phyloP scores from a whole-genome alignment of 30 jellyfish, hydroid and myxozoan species.

The Clytia hemisphaerica region DNA sequence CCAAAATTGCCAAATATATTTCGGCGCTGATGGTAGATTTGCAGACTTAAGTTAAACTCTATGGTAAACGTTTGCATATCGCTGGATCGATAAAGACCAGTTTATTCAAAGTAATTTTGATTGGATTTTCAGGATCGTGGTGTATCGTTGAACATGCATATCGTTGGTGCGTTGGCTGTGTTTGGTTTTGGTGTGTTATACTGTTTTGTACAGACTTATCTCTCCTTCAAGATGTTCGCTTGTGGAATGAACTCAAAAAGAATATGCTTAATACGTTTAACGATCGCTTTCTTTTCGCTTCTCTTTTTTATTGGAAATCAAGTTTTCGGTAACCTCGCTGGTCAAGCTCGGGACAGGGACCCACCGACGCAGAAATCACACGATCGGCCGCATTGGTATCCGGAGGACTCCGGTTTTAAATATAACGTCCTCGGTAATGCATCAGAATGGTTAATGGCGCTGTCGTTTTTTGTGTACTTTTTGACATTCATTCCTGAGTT shows the following conservation, averaged over 20 bases:
- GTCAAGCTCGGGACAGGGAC: constrained; percentile 20
- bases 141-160: constrained; percentile 47
- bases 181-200: constrained; percentile 84
- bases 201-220: constrained; percentile 64
- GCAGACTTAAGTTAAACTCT: too few relatives aligned
- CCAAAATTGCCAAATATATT: too few relatives aligned
- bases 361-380: constrained; percentile 10
- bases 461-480: constrained; percentile 31
- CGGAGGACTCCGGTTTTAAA: constrained; percentile 58
- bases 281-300: constrained; percentile 23
- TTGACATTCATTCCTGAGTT: constrained; percentile 62
- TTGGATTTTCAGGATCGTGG: constrained; percentile 56
- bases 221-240: constrained; percentile 43
- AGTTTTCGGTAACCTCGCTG: constrained; percentile 25
- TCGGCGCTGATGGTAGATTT: too few relatives aligned
- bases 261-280: constrained; percentile 38
- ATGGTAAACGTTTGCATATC: too few relatives aligned
- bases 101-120: too few relatives aligned
- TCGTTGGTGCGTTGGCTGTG: constrained; percentile 63
- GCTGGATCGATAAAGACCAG: too few relatives aligned
- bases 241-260: constrained; percentile 64
- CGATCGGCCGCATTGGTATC: constrained; percentile 47
- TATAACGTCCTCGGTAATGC: constrained; percentile 54
- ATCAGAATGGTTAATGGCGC: constrained; percentile 75
- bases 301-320: constrained; percentile 25